Evolutionary conservation across 2,113 vertebrate genomes (phyloP).

Genomic region (Desmodus rotundus): DNA sequence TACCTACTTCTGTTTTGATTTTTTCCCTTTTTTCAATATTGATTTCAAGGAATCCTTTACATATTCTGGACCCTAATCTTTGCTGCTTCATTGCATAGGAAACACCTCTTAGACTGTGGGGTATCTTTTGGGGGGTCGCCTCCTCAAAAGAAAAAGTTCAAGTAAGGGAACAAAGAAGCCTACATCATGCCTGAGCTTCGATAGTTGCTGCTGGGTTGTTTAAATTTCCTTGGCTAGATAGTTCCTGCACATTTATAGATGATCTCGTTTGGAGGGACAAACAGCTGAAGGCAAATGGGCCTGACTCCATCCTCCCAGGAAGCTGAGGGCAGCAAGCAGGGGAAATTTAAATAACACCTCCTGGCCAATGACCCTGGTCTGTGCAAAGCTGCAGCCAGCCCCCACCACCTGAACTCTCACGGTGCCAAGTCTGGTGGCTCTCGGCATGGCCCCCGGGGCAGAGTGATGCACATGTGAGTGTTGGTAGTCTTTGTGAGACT

Average conservation of each 20-base stretch:
- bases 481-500: conserved; percentile 40
- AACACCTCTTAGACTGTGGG: background rate
- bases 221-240: conserved; percentile 52
- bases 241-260: conserved; percentile 37
- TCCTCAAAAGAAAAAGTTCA: background rate
- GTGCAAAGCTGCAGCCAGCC: conserved; percentile 61
- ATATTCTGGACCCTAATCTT: background rate
- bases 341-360: conserved; percentile 64
- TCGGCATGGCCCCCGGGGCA: background rate
- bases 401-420: background rate
- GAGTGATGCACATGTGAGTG: conserved; percentile 25
- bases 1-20: background rate
- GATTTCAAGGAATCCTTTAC: background rate
- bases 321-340: conserved; percentile 35
- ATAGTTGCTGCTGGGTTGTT: conserved; percentile 25
- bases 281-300: conserved; percentile 64
- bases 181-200: background rate
- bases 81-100: background rate
- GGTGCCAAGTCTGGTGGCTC: background rate
- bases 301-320: background rate
- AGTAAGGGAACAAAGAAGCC: background rate
- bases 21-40: background rate
- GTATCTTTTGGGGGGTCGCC: background rate
- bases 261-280: conserved; percentile 32
- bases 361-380: conserved; percentile 34